phyloP scores from a whole-genome alignment of 92 coral and sea anemone genomes.

The Montipora capitata region DNA sequence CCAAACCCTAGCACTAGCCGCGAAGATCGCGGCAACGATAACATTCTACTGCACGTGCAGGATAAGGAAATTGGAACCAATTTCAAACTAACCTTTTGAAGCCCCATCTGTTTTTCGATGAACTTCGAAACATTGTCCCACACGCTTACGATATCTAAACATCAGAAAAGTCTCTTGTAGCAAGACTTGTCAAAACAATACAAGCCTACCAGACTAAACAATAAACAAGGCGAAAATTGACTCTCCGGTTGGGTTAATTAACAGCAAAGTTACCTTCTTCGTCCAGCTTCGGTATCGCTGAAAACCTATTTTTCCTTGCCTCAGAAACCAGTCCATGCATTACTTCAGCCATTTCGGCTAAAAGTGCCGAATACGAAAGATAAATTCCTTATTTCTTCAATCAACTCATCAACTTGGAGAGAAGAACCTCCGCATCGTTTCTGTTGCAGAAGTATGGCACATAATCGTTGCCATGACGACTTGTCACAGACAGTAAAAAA shows the following conservation, averaged over 20 bases:
- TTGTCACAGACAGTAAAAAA: slow-evolving; percentile 7
- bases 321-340: slow-evolving; percentile 92
- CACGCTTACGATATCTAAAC: slow-evolving; percentile 93
- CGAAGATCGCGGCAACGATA: slow-evolving; percentile 15
- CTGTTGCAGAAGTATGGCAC: slow-evolving; percentile 20
- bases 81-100: slow-evolving; percentile 83
- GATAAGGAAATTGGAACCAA: not conserved
- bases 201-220: not conserved
- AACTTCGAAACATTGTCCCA: slow-evolving; percentile 95
- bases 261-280: slow-evolving; percentile 86
- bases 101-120: slow-evolving; percentile 92
- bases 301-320: slow-evolving; percentile 92
- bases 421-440: slow-evolving; percentile 27
- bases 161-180: not conserved
- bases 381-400: not conserved
- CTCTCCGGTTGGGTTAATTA: not conserved
- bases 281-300: slow-evolving; percentile 94
- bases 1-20: not conserved
- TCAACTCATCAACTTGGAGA: not conserved
- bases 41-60: slow-evolving; percentile 70
- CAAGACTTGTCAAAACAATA: slow-evolving; percentile 25
- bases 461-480: slow-evolving; percentile 63
- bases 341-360: slow-evolving; percentile 93
- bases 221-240: slow-evolving; percentile 22
- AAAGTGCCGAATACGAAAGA: not conserved